Base-by-base conservation (phyloP, 2,113 vertebrate genomes). In the Elaphurus davidianus region DNA sequence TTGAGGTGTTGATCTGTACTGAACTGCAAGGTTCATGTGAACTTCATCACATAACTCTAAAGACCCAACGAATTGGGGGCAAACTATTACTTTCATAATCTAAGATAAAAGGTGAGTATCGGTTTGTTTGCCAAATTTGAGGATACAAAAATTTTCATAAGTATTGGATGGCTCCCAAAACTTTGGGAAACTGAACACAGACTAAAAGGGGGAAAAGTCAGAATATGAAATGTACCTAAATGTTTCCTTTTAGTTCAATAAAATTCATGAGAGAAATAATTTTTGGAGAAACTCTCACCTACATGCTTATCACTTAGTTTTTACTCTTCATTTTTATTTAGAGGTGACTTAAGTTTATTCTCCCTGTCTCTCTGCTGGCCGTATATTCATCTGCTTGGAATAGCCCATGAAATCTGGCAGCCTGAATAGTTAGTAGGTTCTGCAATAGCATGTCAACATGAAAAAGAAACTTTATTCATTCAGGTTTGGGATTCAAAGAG, bases 11-110 rank as follows among this genome's bases (percentile, higher is more conserved):
- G 4, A 2, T 21, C 25, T 43, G 27, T 17, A 12, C 2, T 21
- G 5, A 59, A 74, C 16, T 2, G 21, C 25, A 71, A 45, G 30
- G 0, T 43, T 1, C 3, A 2, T 0, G 7, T 6, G 7, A 27
- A 5, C 40, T 30, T 28, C 7, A 36, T 36, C n/a, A 43, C 0
- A 0, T 5, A 59, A 33, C 3, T 55, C 21, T 74, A 43, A 90
- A 81, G 30, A 13, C 15, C 74, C 21, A 11, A 59, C 25, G 2
- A 47, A n/a, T 1, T 43, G 19, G 28, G 8, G 43, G 55, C n/a
- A 17, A 84, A 85, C 52, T 43, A 9, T 40, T 15, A 55, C 36
- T 76, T 55, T n/a, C 16, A 57, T 45, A 23, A 33, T 50, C 33
- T 17, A 45, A 76, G 71, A 40, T 54, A 33, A 78, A 67, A 59